Evolutionary conservation across 2,888 invertebrate species (phyloP).

Genomic region (Alentia gelatinosa): DNA sequence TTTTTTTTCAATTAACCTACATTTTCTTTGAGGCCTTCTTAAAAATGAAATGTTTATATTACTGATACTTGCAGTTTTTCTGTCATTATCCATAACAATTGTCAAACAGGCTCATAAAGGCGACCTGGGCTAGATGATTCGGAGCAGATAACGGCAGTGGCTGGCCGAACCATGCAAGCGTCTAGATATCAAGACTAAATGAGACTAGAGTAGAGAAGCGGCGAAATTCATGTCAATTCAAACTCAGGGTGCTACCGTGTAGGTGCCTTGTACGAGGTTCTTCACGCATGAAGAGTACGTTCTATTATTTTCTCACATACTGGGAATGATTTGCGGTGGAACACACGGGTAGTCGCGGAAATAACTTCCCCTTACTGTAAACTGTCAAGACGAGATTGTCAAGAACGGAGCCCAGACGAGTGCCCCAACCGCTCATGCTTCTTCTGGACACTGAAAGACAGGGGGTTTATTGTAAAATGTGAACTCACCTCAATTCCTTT

Average conservation of each 20-base stretch:
- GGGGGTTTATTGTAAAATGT: neutral
- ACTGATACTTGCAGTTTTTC: too few species aligned
- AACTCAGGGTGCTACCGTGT: neutral
- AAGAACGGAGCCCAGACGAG: neutral
- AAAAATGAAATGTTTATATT: too few species aligned
- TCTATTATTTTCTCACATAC: neutral
- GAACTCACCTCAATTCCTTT: slow-evolving; percentile 15
- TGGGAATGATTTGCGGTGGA: neutral
- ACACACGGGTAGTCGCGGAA: neutral
- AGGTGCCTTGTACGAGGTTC: too few species aligned
- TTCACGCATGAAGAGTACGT: too few species aligned
- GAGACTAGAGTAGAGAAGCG: neutral
- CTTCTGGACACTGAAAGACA: slow-evolving; percentile 5
- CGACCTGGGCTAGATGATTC: too few species aligned
- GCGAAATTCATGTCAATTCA: slow-evolving; percentile 31
- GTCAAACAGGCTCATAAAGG: too few species aligned
- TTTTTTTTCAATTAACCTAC: too few species aligned
- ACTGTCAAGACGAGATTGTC: slow-evolving; percentile 15
- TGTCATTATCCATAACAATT: too few species aligned
- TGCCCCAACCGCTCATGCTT: neutral
- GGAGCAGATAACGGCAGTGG: neutral
- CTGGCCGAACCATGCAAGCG: neutral
- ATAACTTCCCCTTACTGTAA: neutral
- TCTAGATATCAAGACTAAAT: neutral
- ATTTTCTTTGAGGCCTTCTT: too few species aligned